Base-by-base conservation (phyloP, 2,113 vertebrate genomes). In the Proteles cristata region DNA sequence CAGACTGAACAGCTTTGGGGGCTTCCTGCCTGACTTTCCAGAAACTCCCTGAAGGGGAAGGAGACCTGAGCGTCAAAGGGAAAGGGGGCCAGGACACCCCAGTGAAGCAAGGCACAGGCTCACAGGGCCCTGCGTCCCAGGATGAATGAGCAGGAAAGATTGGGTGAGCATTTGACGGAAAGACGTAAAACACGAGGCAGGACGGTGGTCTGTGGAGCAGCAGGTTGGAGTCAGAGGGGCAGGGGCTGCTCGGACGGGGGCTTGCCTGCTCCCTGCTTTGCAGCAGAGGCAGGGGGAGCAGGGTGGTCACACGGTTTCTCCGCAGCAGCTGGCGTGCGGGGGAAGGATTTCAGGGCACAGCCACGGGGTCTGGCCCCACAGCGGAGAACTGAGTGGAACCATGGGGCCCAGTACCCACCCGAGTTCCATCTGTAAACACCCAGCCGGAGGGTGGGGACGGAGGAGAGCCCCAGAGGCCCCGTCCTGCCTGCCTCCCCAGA, bases 331-430 rank as follows among this genome's bases (percentile, higher is more conserved):
- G 21, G 16, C 45, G 8, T 0, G 16, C 33, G 45, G 11, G 21
- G 21, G 33, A 26, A 61, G 85, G 71, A 16, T 2, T 4, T 23
- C 23, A 48, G 63, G 50, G 23, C 4, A 4, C 19, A 31, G 43
- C 68, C 53, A 4, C 11, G 12, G 33, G 16, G 31, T 28, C 55
- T 61, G 93, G 77, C 77, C 33, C 33, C 55, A 1, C 33, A 33
- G 10, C 21, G 26, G 33, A 74, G 26, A 53, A 25, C 43, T 1
- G 43, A 8, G 33, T 26, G 16, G 66, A 65, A 26, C 76, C 21
- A 53, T 0, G 25, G 31, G 53, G 76, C 65, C 14, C 0, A 0
- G 25, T 2, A 33, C 1, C 43, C 2, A 0, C 33, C 43, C 5
- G 10, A 10, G 1, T 19, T 19, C 74, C 45, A 2, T 31, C 58